These are phyloP conservation scores for Ooceraea biroi DNA, from an alignment of 1,140 invertebrate species.

Conservation along the genomic window DNA sequence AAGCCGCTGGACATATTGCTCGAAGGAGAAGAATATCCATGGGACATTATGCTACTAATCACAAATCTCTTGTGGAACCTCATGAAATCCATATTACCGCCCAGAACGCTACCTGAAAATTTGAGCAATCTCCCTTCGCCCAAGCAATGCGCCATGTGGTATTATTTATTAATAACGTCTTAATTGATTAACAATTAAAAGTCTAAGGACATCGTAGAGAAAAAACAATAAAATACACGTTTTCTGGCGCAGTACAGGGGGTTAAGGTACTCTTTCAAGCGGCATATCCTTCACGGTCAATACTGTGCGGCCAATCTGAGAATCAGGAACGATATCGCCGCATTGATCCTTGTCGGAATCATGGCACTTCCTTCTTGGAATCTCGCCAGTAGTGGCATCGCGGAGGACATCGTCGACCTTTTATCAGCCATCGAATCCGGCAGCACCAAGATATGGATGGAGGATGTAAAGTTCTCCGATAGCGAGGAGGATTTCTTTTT, in stretches of 20 bases:
- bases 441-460: conserved; percentile 65
- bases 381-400: conserved; percentile 75
- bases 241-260: conserved; percentile 70
- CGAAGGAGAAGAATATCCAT: conserved; percentile 61
- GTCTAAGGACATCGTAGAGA: not conserved
- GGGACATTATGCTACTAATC: conserved; percentile 61
- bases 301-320: conserved; percentile 52
- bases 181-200: conserved; percentile 4
- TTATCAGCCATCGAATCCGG: conserved; percentile 64
- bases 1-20: conserved; percentile 53
- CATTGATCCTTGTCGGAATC: conserved; percentile 76
- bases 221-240: conserved; percentile 5
- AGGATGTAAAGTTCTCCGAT: conserved; percentile 54
- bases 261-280: conserved; percentile 74
- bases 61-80: conserved; percentile 76
- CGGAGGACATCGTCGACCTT: conserved; percentile 72
- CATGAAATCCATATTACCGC: conserved; percentile 67
- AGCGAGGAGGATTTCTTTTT: conserved; percentile 73
- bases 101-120: not conserved
- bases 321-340: conserved; percentile 79
- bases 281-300: conserved; percentile 61
- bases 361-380: conserved; percentile 73
- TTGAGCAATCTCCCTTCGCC: conserved; percentile 53
- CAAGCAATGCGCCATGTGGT: conserved; percentile 74
- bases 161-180: conserved; percentile 23